These are phyloP conservation scores for Sanderia malayensis DNA, from an alignment of 30 jellyfish, hydroid and myxozoan genomes.

Conservation along the genomic window DNA sequence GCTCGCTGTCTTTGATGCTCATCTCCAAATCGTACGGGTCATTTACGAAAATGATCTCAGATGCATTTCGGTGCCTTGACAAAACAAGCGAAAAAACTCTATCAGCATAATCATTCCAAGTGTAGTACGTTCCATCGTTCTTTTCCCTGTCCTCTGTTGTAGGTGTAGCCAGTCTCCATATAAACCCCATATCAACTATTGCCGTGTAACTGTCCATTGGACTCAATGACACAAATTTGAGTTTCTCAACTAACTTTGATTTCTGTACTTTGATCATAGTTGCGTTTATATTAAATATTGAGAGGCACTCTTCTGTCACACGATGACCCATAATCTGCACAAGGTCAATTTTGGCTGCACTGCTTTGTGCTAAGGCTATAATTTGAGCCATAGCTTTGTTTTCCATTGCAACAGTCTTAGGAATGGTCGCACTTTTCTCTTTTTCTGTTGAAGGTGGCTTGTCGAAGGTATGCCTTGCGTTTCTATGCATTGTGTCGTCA, in stretches of 20 bases:
- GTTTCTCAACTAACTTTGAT: background rate
- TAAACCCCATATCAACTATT: background rate
- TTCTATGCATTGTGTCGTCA: conserved; percentile 4
- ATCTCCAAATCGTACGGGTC: background rate
- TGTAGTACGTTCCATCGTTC: background rate
- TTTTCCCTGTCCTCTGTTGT: background rate
- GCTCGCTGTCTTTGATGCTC: conserved; percentile 11
- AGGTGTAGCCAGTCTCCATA: background rate
- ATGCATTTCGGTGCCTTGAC: background rate
- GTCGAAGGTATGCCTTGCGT: conserved; percentile 13
- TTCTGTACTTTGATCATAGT: background rate
- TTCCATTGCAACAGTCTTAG: conserved; percentile 13
- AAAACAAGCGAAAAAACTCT: too few relatives aligned
- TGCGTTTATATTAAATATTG: conserved; percentile 4
- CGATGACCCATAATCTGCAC: background rate
- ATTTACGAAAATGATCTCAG: background rate
- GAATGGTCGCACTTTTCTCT: background rate
- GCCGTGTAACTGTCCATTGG: background rate
- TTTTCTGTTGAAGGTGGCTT: background rate
- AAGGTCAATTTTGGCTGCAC: background rate
- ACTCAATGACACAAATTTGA: background rate
- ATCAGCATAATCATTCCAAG: background rate
- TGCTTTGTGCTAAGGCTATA: background rate
- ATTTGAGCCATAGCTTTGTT: conserved; percentile 15
- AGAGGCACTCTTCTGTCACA: conserved; percentile 1